These are phyloP conservation scores for Tragopan temminckii DNA, from an alignment of 2,797 vertebrate species.

Conservation along the genomic window DNA sequence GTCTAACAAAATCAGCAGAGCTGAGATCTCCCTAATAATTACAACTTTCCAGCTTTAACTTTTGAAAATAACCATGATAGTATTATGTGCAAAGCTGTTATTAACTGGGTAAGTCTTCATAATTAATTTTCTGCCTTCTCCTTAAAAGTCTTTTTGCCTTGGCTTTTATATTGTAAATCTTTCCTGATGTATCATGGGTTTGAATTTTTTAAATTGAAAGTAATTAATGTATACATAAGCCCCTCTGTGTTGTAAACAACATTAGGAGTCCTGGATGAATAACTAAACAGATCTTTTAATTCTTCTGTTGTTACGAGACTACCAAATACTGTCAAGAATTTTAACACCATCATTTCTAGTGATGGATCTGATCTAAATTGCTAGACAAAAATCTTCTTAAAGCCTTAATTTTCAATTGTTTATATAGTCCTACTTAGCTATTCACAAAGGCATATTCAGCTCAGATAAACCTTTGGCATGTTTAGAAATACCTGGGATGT, in stretches of 20 bases:
- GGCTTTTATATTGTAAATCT: conserved; percentile 69
- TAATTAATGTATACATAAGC: conserved; percentile 71
- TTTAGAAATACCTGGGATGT: conserved; percentile 28
- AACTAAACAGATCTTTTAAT: conserved; percentile 57
- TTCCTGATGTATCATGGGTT: conserved; percentile 33
- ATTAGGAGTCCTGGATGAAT: conserved; percentile 43
- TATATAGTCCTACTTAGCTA: conserved; percentile 15
- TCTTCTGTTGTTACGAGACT: conserved; percentile 42
- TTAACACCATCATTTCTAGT: conserved; percentile 26
- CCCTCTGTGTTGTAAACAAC: conserved; percentile 64
- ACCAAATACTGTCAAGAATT: conserved; percentile 51
- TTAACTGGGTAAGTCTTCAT: conserved; percentile 55
- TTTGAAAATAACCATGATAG: conserved; percentile 52
- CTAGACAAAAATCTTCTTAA: neutral
- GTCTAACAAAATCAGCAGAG: conserved; percentile 53
- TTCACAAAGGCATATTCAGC: conserved; percentile 1
- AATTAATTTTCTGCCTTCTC: conserved; percentile 73
- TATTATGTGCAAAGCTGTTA: conserved; percentile 62
- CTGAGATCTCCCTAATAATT: conserved; percentile 53
- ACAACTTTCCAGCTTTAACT: conserved; percentile 63
- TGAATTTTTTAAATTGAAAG: conserved; percentile 71
- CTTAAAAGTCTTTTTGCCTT: conserved; percentile 59
- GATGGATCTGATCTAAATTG: conserved; percentile 48
- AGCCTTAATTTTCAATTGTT: conserved; percentile 33
- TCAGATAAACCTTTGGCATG: conserved; percentile 1